These are phyloP conservation scores for Cololabis saira DNA, from an alignment of 2,113 vertebrate species.

Conservation along the genomic window DNA sequence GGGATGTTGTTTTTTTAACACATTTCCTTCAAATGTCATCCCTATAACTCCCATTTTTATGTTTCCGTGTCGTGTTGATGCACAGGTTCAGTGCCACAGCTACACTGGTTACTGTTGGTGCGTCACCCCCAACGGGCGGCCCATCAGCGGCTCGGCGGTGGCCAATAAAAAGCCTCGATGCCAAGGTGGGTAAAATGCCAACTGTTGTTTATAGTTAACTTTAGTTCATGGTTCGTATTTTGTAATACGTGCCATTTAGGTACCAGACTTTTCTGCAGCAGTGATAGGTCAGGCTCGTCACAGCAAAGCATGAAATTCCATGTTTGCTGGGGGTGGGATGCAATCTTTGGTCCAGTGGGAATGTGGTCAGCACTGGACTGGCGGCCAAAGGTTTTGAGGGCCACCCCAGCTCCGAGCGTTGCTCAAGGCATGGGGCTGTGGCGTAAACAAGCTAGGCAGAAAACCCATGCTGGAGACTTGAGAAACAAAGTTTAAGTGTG, in stretches of 20 bases:
- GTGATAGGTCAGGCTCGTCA: slow-evolving; percentile 31
- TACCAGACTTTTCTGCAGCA: slow-evolving; percentile 3
- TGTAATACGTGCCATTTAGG: neutral
- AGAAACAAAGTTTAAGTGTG: slow-evolving; percentile 64
- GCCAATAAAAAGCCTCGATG: slow-evolving; percentile 97
- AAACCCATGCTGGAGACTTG: slow-evolving; percentile 60
- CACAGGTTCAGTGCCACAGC: slow-evolving; percentile 95
- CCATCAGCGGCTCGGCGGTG: slow-evolving; percentile 95
- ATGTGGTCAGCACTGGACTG: slow-evolving; percentile 49
- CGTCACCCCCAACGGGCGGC: slow-evolving; percentile 92
- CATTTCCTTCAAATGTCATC: too few relatives aligned
- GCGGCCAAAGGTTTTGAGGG: slow-evolving; percentile 29
- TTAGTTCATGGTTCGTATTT: neutral
- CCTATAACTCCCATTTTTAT: neutral
- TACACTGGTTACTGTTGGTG: slow-evolving; percentile 99
- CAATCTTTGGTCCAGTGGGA: slow-evolving; percentile 50
- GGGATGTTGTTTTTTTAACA: neutral
- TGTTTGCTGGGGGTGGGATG: slow-evolving; percentile 25
- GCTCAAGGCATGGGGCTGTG: slow-evolving; percentile 47
- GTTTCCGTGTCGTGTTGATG: neutral
- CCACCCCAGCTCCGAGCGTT: slow-evolving; percentile 46
- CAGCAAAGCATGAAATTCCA: slow-evolving; percentile 35
- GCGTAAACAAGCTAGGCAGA: slow-evolving; percentile 54
- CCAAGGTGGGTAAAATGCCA: slow-evolving; percentile 84
- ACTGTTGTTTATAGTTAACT: neutral